Base-by-base conservation (phyloP, 2,797 vertebrate species). In the Rousettus madagascariensis region DNA sequence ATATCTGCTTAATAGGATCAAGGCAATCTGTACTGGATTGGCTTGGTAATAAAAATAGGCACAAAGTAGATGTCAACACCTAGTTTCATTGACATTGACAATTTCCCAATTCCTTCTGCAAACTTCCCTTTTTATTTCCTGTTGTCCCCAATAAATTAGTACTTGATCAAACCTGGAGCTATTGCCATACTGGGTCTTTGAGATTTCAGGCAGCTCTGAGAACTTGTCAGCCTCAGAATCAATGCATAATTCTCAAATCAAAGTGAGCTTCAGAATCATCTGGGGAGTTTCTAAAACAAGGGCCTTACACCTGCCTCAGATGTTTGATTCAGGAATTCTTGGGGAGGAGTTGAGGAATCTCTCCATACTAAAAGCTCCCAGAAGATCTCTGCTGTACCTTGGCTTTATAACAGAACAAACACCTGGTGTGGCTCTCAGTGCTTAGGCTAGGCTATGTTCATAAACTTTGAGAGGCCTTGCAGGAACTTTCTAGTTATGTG, bases 321-420 rank as follows among this genome's bases (percentile, higher is more conserved):
- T 49, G 63, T 30, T n/a, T 71, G 69, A 55, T 46, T 72, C 82
- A 57, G 75, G 69, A 94, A 71, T 61, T 92, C 66, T 46, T 61
- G 9, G n/a, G 51, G 26, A 74, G 78, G 43, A 20, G 55, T 33
- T 30, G 19, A 75, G 74, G 86, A 59, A 74, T 88, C 49, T 33
- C 2, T 57, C 46, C 69, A 10, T 78, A 86, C 90, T 36, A 33
- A 83, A 91, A 69, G 43, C 51, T 86, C 83, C 84, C 26, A 0
- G 6, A 24, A 43, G 59, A 16, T 49, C 66, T 78, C 69, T 33
- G 17, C 38, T 46, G 36, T 1, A 7, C 65, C 20, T 22, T 41
- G 38, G 30, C 36, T 16, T 55, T 19, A 22, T 17, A 28, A 13
- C 28, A 33, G 46, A 19, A 30, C 5, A 5, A 19, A 28, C 6